Evolutionary conservation across 2,888 invertebrate species (phyloP).

Genomic region (Stictocephala bisonia): DNA sequence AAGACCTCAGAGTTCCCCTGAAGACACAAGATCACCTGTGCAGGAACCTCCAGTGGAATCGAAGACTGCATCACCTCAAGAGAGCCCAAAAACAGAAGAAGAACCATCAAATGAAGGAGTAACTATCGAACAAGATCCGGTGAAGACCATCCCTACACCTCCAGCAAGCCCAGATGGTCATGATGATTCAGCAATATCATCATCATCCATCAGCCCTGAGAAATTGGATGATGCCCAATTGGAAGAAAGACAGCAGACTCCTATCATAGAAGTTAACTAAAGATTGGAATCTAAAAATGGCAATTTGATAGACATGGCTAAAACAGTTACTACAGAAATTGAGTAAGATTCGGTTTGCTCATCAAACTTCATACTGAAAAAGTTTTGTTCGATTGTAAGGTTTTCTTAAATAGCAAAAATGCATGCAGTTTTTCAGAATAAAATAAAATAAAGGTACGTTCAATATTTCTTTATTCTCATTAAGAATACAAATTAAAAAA

Average conservation of each 20-base stretch:
- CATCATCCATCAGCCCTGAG: not conserved
- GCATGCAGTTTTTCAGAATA: too few relatives aligned
- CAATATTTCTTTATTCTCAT: too few relatives aligned
- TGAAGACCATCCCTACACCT: too few relatives aligned
- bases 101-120: not conserved
- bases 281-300: too few relatives aligned
- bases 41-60: constrained; percentile 17
- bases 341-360: too few relatives aligned
- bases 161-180: constrained; percentile 12
- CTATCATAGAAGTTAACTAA: constrained; percentile 21
- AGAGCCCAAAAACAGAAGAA: not conserved
- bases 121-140: not conserved
- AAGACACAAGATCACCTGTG: not conserved
- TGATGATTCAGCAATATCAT: constrained; percentile 31
- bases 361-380: too few relatives aligned
- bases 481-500: too few relatives aligned
- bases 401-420: too few relatives aligned
- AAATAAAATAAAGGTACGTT: too few relatives aligned
- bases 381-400: too few relatives aligned
- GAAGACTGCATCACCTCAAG: not conserved
- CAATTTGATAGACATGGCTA: too few relatives aligned
- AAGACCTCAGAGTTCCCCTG: constrained; percentile 1
- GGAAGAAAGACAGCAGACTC: constrained; percentile 15
- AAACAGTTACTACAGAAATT: too few relatives aligned
- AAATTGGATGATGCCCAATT: not conserved